These are phyloP conservation scores for Oreotrochilus melanogaster DNA, from an alignment of 2,113 vertebrate genomes.

Conservation along the genomic window DNA sequence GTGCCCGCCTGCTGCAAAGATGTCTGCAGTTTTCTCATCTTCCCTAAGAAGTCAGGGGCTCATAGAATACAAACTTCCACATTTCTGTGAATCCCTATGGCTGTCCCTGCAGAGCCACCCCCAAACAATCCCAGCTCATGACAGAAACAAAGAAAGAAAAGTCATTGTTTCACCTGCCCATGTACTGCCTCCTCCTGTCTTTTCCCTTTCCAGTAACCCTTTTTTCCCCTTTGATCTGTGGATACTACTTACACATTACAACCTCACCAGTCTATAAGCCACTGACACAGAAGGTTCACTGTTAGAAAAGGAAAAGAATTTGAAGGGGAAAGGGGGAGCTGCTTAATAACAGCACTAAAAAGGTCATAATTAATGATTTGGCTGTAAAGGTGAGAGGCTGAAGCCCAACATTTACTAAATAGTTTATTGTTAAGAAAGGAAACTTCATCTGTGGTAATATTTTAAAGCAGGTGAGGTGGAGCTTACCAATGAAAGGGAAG, in stretches of 20 bases:
- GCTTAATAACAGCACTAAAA: slow-evolving; percentile 23
- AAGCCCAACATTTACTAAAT: slow-evolving; percentile 37
- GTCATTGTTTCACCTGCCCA: not conserved
- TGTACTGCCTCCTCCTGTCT: not conserved
- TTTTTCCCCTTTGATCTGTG: not conserved
- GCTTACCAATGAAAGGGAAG: slow-evolving; percentile 17
- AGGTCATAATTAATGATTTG: slow-evolving; percentile 50
- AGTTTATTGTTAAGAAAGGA: slow-evolving; percentile 50
- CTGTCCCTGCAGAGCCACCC: not conserved
- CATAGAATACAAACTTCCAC: not conserved
- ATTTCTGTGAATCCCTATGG: not conserved
- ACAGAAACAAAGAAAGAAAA: not conserved
- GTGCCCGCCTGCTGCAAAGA: fast-evolving
- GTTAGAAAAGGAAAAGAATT: slow-evolving; percentile 33
- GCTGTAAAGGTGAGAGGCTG: slow-evolving; percentile 15
- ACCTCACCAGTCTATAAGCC: not conserved
- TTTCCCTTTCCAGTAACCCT: not conserved
- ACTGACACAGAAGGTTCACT: slow-evolving; percentile 37
- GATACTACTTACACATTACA: not conserved
- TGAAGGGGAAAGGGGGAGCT: not conserved
- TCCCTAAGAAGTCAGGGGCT: not conserved
- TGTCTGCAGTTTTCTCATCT: not conserved
- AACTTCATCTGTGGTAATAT: not conserved
- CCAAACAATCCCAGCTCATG: not conserved
- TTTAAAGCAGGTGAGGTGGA: not conserved